Evolutionary conservation across 23 tunicate species (phyloP), one percentile per base, ranked within the genome.

Genomic region (Trididemnum clinides): DNA sequence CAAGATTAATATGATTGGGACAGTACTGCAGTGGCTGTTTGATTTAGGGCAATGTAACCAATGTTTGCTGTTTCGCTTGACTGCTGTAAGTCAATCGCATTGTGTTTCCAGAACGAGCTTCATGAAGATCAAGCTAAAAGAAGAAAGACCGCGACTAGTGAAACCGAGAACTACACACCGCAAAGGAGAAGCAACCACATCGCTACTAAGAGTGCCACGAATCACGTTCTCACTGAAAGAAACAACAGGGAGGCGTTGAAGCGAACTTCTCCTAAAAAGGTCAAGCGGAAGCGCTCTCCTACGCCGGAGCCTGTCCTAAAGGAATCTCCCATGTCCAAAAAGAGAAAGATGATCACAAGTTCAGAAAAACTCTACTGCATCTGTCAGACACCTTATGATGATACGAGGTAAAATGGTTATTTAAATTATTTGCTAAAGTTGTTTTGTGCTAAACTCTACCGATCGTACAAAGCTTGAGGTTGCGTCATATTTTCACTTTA

Each of bases 21-120:
- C n/a, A n/a, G n/a, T n/a, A n/a, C n/a, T n/a, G n/a, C n/a, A n/a
- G n/a, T n/a, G n/a, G n/a, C n/a, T n/a, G n/a, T n/a, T n/a, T n/a
- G n/a, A n/a, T n/a, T n/a, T n/a, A n/a, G n/a, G n/a, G n/a, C n/a
- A n/a, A n/a, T n/a, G n/a, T n/a, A n/a, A n/a, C n/a, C n/a, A n/a
- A n/a, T n/a, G n/a, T n/a, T n/a, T n/a, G n/a, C n/a, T n/a, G n/a
- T n/a, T n/a, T n/a, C n/a, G n/a, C n/a, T n/a, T n/a, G n/a, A n/a
- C n/a, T n/a, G n/a, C n/a, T n/a, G n/a, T n/a, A n/a, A n/a, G n/a
- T n/a, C n/a, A n/a, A n/a, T n/a, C n/a, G n/a, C n/a, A n/a, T n/a
- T n/a, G n/a, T n/a, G n/a, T n/a, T n/a, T n/a, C n/a, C n/a, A 91
- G 96, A 91, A 91, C 74, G 97, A 92, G 34, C 88, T 92, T 19